Conservation (phyloP, 2,797 vertebrate species). For the Phataginus tricuspis region DNA sequence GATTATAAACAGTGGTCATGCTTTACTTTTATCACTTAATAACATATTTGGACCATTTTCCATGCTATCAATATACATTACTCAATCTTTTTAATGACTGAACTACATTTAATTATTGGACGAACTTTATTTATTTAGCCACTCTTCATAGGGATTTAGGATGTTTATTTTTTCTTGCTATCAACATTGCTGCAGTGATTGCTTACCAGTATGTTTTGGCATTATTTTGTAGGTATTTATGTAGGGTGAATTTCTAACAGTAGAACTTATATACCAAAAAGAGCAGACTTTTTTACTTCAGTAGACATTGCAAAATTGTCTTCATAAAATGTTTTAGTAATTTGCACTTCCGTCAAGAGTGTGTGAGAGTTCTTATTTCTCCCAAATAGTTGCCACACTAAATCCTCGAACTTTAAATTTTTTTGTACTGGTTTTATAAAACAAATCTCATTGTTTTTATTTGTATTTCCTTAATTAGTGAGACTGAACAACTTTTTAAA, state of each 20-base stretch:
- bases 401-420: neutral
- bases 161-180: neutral
- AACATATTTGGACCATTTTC: neutral
- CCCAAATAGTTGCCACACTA: neutral
- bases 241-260: neutral
- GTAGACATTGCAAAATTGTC: neutral
- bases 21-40: neutral
- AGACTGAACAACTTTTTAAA: neutral
- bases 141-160: neutral
- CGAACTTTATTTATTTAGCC: neutral
- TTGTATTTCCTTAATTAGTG: neutral
- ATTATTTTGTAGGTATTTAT: conserved; percentile 6
- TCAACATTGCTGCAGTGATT: neutral
- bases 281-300: neutral
- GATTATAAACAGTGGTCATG: neutral
- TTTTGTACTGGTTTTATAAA: conserved; percentile 15
- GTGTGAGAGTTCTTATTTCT: neutral
- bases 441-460: neutral
- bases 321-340: conserved; percentile 32
- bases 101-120: neutral
- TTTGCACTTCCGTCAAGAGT: neutral
- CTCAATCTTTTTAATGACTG: neutral
- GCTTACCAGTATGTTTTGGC: neutral
- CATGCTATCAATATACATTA: neutral
- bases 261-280: neutral